These are phyloP conservation scores for Indicator indicator DNA, from an alignment of 2,113 vertebrate species.

Conservation along the genomic window DNA sequence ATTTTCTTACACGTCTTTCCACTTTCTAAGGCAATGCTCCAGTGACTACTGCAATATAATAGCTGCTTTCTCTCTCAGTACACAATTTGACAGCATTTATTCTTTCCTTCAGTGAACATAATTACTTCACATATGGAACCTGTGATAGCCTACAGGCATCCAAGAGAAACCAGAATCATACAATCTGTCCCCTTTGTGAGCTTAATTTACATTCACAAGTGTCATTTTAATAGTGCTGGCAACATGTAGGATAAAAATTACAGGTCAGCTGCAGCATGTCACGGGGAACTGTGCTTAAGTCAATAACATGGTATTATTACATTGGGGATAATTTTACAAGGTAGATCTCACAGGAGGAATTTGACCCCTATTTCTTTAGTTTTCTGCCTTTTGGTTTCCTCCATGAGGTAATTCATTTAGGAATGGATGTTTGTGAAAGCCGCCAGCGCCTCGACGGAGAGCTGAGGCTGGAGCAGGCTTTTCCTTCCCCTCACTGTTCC, in stretches of 20 bases:
- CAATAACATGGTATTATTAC: conserved; percentile 80
- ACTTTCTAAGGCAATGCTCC: conserved; percentile 80
- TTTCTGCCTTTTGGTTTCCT: conserved; percentile 67
- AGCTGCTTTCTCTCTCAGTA: conserved; percentile 81
- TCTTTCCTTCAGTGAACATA: conserved; percentile 87
- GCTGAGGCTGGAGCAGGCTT: conserved; percentile 55
- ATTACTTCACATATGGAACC: conserved; percentile 90
- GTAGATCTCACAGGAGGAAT: conserved; percentile 72
- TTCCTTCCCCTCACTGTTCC: conserved; percentile 30
- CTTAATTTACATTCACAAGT: conserved; percentile 85
- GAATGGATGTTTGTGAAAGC: conserved; percentile 61
- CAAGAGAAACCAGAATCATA: conserved; percentile 82
- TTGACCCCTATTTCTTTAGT: conserved; percentile 76
- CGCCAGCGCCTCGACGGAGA: conserved; percentile 39
- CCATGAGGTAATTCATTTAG: conserved; percentile 72
- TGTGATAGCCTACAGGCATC: conserved; percentile 86
- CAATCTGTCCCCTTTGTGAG: conserved; percentile 85
- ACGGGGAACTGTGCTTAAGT: conserved; percentile 79
- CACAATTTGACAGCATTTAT: conserved; percentile 87
- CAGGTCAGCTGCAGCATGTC: conserved; percentile 82
- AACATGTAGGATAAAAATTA: conserved; percentile 82
- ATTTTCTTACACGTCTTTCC: conserved; percentile 80
- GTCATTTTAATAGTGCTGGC: conserved; percentile 83
- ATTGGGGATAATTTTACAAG: conserved; percentile 81
- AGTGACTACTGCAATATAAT: conserved; percentile 83